phyloP scores from a whole-genome alignment of 2,113 vertebrate genomes.

The Macroglossus sobrinus region DNA sequence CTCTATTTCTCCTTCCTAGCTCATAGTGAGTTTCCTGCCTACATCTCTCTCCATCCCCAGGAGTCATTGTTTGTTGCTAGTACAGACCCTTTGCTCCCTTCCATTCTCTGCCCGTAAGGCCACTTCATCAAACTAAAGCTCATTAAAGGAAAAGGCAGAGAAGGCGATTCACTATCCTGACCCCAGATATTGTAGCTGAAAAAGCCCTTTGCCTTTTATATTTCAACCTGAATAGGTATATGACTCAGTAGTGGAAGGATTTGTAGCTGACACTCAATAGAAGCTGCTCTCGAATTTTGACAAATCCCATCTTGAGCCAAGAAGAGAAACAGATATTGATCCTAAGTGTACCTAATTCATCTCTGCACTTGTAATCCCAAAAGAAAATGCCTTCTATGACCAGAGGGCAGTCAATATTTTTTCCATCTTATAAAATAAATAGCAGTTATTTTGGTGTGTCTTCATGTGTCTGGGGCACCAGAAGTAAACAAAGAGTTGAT shows the following conservation, averaged over 20 bases:
- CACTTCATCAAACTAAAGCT: slow-evolving; percentile 85
- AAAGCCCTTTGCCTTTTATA: slow-evolving; percentile 85
- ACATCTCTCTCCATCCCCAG: background rate
- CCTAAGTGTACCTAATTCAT: slow-evolving; percentile 92
- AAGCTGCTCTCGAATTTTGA: slow-evolving; percentile 89
- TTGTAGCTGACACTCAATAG: slow-evolving; percentile 91
- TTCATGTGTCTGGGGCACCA: slow-evolving; percentile 78
- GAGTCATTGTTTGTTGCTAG: slow-evolving; percentile 40
- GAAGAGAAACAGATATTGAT: slow-evolving; percentile 93
- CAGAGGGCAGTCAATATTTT: slow-evolving; percentile 90
- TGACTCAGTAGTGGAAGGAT: slow-evolving; percentile 87
- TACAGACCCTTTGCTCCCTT: slow-evolving; percentile 53
- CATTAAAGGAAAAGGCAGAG: slow-evolving; percentile 84
- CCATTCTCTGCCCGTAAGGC: slow-evolving; percentile 76
- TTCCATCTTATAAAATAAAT: slow-evolving; percentile 92
- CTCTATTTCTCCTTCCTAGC: background rate
- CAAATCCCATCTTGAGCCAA: slow-evolving; percentile 90
- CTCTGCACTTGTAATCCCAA: slow-evolving; percentile 90
- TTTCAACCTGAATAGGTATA: slow-evolving; percentile 85
- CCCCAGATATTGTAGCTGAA: slow-evolving; percentile 83
- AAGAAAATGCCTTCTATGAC: slow-evolving; percentile 90
- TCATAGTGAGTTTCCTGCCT: background rate
- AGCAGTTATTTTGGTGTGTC: slow-evolving; percentile 88
- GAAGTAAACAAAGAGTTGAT: slow-evolving; percentile 83
- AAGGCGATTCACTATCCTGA: slow-evolving; percentile 82